Evolutionary conservation across 2,113 vertebrate genomes (phyloP), one percentile per base, ranked within the genome.

Genomic region (Pelusios castaneus): DNA sequence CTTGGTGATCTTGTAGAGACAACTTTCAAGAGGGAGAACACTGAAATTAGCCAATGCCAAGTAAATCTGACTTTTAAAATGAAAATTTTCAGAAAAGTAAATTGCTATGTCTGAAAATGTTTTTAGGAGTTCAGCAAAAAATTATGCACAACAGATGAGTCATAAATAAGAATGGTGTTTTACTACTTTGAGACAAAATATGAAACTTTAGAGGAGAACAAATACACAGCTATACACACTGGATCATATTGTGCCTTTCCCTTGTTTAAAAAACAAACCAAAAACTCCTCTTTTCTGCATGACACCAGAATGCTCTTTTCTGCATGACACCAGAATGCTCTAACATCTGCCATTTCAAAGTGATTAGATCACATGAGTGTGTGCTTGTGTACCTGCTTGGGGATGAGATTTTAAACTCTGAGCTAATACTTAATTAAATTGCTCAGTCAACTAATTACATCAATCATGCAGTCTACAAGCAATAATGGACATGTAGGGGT

Each of bases 31-130:
- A 85, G 27, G 17, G 89, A 94, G 67, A 88, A 41, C 21, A 89
- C 43, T 89, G 87, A 80, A 63, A 91, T 94, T 81, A 92, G 73
- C 58, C 94, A 94, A 88, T 92, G 75, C 47, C 82, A 90, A 91
- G 49, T 84, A 80, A 80, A 92, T 95, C 92, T 94, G 84, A 93
- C 52, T 91, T 95, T 92, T 47, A 89, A 94, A 91, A 85, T 70
- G 73, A 70, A 73, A 79, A 16, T 84, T 19, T n/a, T 51, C 82
- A 41, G 31, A 58, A 55, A 78, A 90, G 82, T 45, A 90, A 70
- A 55, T 38, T 49, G 17, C 14, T 70, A 67, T 38, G 70, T 67
- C 34, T 80, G 19, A 67, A 49, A 51, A 49, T 49, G 54, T 58
- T 82, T 83, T 29, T n/a, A 76, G 80, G 31, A 11, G 8, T 51